Percentiles rank a stretch among this genome's conserved stretches.
These are phyloP conservation scores for Vulpes lagopus DNA, from an alignment of 2,113 vertebrate genomes.

Conservation along the genomic window DNA sequence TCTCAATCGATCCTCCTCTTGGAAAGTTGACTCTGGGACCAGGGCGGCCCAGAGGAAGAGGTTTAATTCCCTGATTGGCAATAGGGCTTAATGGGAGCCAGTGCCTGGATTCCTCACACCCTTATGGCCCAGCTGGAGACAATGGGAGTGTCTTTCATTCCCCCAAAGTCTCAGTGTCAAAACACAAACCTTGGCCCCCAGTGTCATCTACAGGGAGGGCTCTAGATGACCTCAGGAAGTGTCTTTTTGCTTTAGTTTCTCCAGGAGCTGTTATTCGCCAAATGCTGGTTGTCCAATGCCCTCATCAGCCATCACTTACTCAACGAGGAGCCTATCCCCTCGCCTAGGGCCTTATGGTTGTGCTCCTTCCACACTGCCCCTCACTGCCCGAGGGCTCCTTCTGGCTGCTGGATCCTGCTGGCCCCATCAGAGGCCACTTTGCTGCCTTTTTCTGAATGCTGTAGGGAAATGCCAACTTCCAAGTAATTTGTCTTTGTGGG, in stretches of 20 bases:
- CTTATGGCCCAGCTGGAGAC: background rate
- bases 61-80: background rate
- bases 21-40: background rate
- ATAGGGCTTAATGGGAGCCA: background rate
- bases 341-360: background rate
- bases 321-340: background rate
- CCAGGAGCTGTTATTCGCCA: background rate
- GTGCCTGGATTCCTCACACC: background rate
- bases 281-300: background rate
- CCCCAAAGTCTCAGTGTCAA: background rate
- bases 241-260: background rate
- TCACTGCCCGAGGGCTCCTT: background rate
- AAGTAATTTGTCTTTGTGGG: background rate
- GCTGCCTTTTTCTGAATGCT: background rate
- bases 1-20: background rate
- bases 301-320: background rate
- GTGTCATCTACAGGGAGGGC: background rate
- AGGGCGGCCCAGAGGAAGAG: background rate
- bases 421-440: background rate
- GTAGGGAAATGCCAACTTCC: background rate
- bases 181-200: background rate
- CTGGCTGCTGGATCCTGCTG: background rate
- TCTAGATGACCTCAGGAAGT: background rate
- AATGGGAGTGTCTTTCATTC: background rate
- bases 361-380: background rate